These are phyloP conservation scores for Coendou prehensilis DNA, from an alignment of 2,797 vertebrate species.

Conservation along the genomic window DNA sequence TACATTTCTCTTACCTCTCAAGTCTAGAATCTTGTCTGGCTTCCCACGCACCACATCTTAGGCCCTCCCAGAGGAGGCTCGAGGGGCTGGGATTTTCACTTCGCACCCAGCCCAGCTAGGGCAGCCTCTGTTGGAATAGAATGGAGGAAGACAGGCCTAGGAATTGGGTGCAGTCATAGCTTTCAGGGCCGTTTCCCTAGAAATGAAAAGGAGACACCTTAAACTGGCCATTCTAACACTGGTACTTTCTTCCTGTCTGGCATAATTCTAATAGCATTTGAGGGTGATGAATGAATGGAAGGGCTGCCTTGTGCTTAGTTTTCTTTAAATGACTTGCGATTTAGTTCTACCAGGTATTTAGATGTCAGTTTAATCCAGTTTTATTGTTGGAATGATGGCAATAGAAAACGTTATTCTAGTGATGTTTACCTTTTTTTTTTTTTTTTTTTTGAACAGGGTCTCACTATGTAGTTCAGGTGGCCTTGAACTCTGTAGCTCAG, in stretches of 20 bases:
- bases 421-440: background rate
- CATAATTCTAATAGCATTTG: constrained; percentile 18
- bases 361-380: constrained; percentile 2
- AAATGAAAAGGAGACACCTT: background rate
- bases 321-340: constrained; percentile 44
- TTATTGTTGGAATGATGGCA: background rate
- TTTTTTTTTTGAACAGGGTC: background rate
- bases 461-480: background rate
- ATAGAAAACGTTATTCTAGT: constrained; percentile 55
- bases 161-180: background rate
- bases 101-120: background rate
- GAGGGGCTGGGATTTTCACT: background rate
- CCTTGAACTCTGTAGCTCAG: background rate
- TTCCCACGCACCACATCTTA: background rate
- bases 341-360: constrained; percentile 54
- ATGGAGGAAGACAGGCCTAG: background rate
- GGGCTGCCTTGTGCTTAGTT: background rate
- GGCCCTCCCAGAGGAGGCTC: background rate
- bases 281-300: constrained; percentile 32
- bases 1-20: background rate
- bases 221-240: background rate
- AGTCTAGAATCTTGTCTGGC: background rate
- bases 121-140: constrained; percentile 19
- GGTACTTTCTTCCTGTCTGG: background rate
- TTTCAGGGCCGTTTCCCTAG: background rate